Evolutionary conservation across 2,797 vertebrate species (phyloP), one percentile per base, ranked within the genome.

Genomic region (Microctenopoma stevenorrisi): DNA sequence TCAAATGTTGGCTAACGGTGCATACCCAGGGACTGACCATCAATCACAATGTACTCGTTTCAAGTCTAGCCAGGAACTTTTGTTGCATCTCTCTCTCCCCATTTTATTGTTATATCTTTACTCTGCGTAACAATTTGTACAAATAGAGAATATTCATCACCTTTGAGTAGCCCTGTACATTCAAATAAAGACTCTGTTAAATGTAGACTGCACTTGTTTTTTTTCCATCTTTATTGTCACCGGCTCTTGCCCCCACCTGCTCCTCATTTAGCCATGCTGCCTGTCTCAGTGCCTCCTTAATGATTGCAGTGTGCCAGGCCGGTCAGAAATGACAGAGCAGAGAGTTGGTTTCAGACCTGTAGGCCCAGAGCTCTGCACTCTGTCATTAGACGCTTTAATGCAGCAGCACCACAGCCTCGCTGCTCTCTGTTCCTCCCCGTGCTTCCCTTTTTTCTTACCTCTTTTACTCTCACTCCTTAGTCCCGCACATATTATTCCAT

Each of bases 371-470:
- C 64, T 43, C 83, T 68, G 71, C 60, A 88, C 78, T 92, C 91
- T 93, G 90, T 93, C 89, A 92, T 93, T 93, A 93, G 69, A 82
- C 80, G 72, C 81, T 91, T 89, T 80, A 87, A 86, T 81, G 81
- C 86, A 78, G 81, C 79, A 81, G 86, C 78, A 74, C 67, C 79
- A 71, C 84, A 82, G 83, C 79, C 78, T 78, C 79, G 42, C 73
- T 73, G 64, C 52, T 73, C 64, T 63, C 54, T 55, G 43, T 53
- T 53, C 49, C 49, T 64, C 40, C 28, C 62, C 30, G 33, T 40
- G 55, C 30, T 49, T 28, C 60, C 68, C 47, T 38, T 56, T 76
- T 54, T 55, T 63, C n/a, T 68, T 68, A 81, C 74, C 68, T 69
- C 79, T 64, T 83, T 84, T 74, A 86, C 85, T 88, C 86, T 89